A percentile compares a stretch with the other conserved stretches of the same genome.
Evolutionary conservation across 2,888 invertebrate genomes (phyloP).

Genomic region (Protophormia terraenovae): DNA sequence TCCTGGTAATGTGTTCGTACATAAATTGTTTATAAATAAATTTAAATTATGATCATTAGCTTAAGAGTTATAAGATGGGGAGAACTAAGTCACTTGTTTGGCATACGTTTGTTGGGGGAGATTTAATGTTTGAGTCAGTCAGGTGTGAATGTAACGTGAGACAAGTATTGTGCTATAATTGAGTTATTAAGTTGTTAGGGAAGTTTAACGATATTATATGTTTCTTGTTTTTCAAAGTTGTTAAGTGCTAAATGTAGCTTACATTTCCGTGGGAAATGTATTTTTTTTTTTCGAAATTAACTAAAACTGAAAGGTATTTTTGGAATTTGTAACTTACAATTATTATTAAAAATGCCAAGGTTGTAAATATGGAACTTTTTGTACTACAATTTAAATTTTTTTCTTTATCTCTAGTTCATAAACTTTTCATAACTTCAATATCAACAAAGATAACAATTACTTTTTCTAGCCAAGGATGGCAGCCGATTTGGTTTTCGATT

Average conservation of each 20-base stretch:
- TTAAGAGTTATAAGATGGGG: neutral
- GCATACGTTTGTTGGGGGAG: neutral
- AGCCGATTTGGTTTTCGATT: too few relatives aligned
- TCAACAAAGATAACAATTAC: too few relatives aligned
- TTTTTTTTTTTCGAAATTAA: neutral
- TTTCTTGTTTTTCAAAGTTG: neutral
- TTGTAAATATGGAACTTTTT: too few relatives aligned
- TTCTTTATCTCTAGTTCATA: too few relatives aligned
- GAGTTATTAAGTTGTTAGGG: neutral
- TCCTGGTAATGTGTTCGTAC: neutral
- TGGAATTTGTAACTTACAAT: too few relatives aligned
- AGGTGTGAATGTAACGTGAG: slow-evolving; percentile 42
- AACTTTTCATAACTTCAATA: too few relatives aligned
- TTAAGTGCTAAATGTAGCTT: neutral
- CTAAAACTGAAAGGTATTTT: too few relatives aligned
- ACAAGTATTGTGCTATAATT: slow-evolving; percentile 4
- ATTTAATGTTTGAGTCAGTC: too few relatives aligned
- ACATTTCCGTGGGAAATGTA: neutral
- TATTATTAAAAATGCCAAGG: too few relatives aligned
- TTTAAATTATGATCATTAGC: slow-evolving; percentile 42
- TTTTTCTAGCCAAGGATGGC: too few relatives aligned
- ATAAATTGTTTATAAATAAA: slow-evolving; percentile 36
- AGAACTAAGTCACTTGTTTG: neutral
- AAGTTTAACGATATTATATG: too few relatives aligned
- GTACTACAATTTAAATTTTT: too few relatives aligned